Evolutionary conservation across 2,113 vertebrate genomes (phyloP), one percentile per base, ranked within the genome.

Genomic region (Heterocephalus glaber): DNA sequence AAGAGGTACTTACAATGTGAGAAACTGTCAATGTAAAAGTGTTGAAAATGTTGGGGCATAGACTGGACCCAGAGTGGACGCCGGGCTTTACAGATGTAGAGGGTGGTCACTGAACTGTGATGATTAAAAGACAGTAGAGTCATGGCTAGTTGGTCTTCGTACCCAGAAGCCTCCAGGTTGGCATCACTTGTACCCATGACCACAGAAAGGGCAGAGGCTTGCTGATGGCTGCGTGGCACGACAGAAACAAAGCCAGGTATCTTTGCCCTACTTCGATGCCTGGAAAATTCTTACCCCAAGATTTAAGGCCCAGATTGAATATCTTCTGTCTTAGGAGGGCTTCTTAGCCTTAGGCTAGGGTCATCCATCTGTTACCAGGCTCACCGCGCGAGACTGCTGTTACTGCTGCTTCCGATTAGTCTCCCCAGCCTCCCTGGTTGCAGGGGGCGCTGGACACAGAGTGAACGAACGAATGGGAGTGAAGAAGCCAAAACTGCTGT

Each of bases 21-120:
- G 24, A 58, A 93, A 72, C 47, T 93, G 81, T 92, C 61, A 85
- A 94, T 33, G 85, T 70, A 38, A 28, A 76, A 65, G 24, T 77
- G 26, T 68, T 3, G 72, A 47, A 89, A 76, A 60, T 84, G 35
- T 41, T 60, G 19, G n/a, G 24, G 6, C 66, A 19, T 65, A 90
- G 66, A 90, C 54, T 47, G 38, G 52, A 76, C 7, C 70, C 49
- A 61, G 44, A 8, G 24, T 41, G 35, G 87, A 92, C 33, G 26
- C 11, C 68, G 47, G 54, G 26, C 8, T 41, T 30, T 17, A 0
- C 9, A 90, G 61, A 35, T 47, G 35, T 19, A 74, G 24, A 80
- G 28, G 22, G 26, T 88, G 13, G 4, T 24, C 47, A 16, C 10
- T 89, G 44, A 28, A 14, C 28, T 63, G 19, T 84, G 77, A 66